phyloP scores from a whole-genome alignment of 1,140 invertebrate species.

The Micrasema longulum region DNA sequence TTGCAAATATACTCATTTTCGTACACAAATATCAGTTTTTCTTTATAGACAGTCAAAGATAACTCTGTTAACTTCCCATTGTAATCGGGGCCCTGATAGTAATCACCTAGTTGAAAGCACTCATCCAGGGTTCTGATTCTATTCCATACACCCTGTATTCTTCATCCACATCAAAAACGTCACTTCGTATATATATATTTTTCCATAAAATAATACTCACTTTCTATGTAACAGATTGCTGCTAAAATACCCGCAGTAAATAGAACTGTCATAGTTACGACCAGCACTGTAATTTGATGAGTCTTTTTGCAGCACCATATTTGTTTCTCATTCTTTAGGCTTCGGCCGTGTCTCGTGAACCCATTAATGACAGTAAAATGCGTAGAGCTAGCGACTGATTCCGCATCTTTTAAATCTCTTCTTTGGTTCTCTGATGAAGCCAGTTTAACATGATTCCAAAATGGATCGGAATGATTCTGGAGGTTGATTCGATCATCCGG shows the following conservation, averaged over 20 bases:
- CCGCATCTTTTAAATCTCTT: constrained; percentile 66
- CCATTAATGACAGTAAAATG: constrained; percentile 88
- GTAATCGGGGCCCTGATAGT: no score
- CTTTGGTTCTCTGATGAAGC: constrained; percentile 62
- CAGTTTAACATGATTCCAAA: constrained; percentile 65
- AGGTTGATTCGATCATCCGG: constrained; percentile 21
- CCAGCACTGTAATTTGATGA: constrained; percentile 82
- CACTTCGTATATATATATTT: no score
- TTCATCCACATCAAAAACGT: no score
- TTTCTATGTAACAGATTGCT: constrained; percentile 78
- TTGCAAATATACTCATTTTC: no score
- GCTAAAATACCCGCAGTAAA: constrained; percentile 81
- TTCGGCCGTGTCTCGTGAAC: constrained; percentile 72
- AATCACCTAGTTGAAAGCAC: no score
- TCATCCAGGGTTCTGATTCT: no score
- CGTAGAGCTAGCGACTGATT: constrained; percentile 84
- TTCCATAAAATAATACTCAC: no score
- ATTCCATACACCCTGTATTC: no score
- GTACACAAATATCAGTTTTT: no score
- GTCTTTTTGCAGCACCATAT: constrained; percentile 79
- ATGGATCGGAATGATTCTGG: constrained; percentile 57
- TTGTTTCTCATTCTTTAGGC: constrained; percentile 62
- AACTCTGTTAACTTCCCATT: no score
- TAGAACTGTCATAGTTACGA: constrained; percentile 81
- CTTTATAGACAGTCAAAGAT: no score